A percentile compares a stretch with the other conserved stretches of the same genome.
Evolutionary conservation across 2,888 invertebrate genomes (phyloP).

Genomic region (Hypolimnas misippus): DNA sequence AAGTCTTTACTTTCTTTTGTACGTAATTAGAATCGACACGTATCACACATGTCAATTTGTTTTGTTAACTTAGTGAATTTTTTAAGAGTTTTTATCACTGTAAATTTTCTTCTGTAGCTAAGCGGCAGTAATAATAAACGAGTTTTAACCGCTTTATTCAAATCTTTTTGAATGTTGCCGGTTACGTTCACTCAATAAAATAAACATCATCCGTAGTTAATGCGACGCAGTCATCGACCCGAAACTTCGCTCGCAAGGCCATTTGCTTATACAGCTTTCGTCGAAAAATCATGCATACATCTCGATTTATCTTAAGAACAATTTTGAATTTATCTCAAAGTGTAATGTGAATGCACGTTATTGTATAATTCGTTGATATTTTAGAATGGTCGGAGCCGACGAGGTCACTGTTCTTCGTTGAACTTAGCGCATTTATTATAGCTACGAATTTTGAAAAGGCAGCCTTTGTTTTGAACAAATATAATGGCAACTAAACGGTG

Average conservation of each 20-base stretch:
- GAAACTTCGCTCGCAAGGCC: constrained; percentile 67
- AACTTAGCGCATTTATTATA: constrained; percentile 48
- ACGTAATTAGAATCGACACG: no score
- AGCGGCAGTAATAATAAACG: constrained; percentile 8
- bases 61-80: not conserved
- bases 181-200: constrained; percentile 66
- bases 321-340: constrained; percentile 22
- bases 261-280: constrained; percentile 74
- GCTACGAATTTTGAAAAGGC: constrained; percentile 60
- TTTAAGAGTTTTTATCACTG: not conserved
- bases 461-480: constrained; percentile 69
- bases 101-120: not conserved
- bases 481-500: constrained; percentile 64
- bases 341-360: constrained; percentile 31
- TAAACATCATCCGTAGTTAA: constrained; percentile 67
- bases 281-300: constrained; percentile 50
- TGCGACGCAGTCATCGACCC: constrained; percentile 73
- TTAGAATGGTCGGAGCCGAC: constrained; percentile 41
- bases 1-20: no score
- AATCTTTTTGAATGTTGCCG: constrained; percentile 25
- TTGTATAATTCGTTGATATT: constrained; percentile 42
- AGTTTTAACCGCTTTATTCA: constrained; percentile 10
- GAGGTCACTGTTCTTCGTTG: constrained; percentile 51
- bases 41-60: no score
- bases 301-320: constrained; percentile 15